Base-by-base conservation (phyloP, 2,888 invertebrate species). In the Sphaerophoria rueppellii region DNA sequence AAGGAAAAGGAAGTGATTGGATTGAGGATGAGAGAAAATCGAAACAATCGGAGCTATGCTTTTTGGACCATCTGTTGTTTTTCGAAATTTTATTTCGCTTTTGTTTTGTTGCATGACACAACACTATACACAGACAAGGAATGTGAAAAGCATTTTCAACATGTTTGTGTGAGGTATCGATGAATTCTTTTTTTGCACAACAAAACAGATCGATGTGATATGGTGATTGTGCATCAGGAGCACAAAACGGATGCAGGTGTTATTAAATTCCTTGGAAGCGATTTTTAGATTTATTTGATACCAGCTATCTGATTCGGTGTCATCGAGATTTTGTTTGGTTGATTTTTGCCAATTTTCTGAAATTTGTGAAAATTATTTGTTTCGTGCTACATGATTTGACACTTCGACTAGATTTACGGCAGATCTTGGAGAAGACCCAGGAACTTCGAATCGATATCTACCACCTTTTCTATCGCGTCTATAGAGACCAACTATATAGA, bases 241-340 rank as follows among this genome's bases (percentile, higher is more conserved):
- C 35, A 61, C 24, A 71, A 54, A 55, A 72, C 73, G 57, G 74
- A 65, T 83, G 65, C 79, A 79, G 82, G 82, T 83, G 79, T 71
- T 83, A 83, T 83, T 79, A 75, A 75, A 83, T 83, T 83, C 74
- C 46, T 69, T 65, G 70, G 65, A 60, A 74, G 70, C 70, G 65
- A 75, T 75, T 79, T 24, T 75, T 67, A 48, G 55, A 74, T 73
- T 77, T 78, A 63, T 34, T 43, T 34, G 32, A 35, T 7, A n/a
- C 40, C 40, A 37, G 37, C 34, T 37, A 35, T 57, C 46, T 55
- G 32, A 61, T 35, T 54, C 37, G 12, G 50, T 35, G 50, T 63
- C 48, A 61, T 61, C 24, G 2, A 34, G n/a, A 7, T 32, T 52
- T 52, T 3, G 16, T 52, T 24, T n/a, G 0, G 0, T 52, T 52